These are phyloP conservation scores for Scomber japonicus DNA, from an alignment of 2,113 vertebrate genomes.

Conservation along the genomic window DNA sequence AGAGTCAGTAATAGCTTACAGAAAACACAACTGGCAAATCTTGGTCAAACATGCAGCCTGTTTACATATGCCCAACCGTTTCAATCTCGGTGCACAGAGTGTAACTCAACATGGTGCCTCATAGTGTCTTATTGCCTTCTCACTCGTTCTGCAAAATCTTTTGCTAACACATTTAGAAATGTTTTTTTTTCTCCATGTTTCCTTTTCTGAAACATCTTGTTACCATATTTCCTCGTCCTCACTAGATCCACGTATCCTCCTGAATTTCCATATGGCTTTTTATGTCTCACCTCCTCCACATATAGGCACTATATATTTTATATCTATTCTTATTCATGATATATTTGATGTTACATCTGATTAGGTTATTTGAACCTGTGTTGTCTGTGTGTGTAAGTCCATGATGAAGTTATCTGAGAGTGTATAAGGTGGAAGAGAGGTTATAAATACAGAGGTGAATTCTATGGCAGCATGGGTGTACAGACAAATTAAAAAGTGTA, in stretches of 20 bases:
- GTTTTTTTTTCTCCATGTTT: constrained; percentile 21
- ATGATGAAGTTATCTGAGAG: constrained; percentile 12
- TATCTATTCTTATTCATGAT: not conserved
- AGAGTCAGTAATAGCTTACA: constrained; percentile 69
- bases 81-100: constrained; percentile 78
- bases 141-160: constrained; percentile 57
- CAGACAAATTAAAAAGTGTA: not conserved
- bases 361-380: constrained; percentile 20
- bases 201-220: constrained; percentile 21
- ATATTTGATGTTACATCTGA: constrained; percentile 21
- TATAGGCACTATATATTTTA: not conserved
- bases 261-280: not conserved
- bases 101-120: constrained; percentile 72
- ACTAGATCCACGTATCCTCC: not conserved
- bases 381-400: not conserved
- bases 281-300: not conserved
- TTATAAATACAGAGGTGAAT: constrained; percentile 11
- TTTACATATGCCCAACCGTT: constrained; percentile 79
- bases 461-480: not conserved
- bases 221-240: not conserved
- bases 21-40: constrained; percentile 75
- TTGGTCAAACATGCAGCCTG: constrained; percentile 77
- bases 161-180: constrained; percentile 21
- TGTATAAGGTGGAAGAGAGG: not conserved
- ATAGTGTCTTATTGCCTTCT: constrained; percentile 57